Evolutionary conservation across 2,888 invertebrate species (phyloP).

Genomic region (Archaeoteleia sp.): DNA sequence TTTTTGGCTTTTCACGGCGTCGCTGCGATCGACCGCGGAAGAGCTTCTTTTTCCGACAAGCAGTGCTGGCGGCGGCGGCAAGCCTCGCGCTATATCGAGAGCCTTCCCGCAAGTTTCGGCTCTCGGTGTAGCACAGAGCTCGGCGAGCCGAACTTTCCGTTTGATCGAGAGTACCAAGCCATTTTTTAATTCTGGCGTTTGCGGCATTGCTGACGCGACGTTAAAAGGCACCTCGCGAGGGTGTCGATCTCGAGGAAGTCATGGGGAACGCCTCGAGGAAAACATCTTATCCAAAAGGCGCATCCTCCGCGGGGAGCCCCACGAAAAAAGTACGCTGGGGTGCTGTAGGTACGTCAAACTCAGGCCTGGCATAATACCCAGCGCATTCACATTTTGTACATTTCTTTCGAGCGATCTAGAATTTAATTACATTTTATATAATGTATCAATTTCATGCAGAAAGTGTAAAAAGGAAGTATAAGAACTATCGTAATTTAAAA

Average conservation of each 20-base stretch:
- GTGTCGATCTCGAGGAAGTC: slow-evolving; percentile 38
- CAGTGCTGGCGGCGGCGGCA: slow-evolving; percentile 44
- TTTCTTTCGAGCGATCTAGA: too few relatives aligned
- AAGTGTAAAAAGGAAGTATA: too few relatives aligned
- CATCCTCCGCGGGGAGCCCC: slow-evolving; percentile 76
- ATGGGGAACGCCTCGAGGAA: slow-evolving; percentile 83
- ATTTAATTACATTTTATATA: too few relatives aligned
- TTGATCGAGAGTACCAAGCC: slow-evolving; percentile 16
- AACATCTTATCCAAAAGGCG: slow-evolving; percentile 76
- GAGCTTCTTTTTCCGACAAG: slow-evolving; percentile 43
- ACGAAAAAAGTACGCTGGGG: slow-evolving; percentile 88
- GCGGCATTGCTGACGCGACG: background rate
- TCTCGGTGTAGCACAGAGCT: slow-evolving; percentile 30
- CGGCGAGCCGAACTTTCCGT: slow-evolving; percentile 13
- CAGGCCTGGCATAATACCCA: slow-evolving; percentile 5
- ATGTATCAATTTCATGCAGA: too few relatives aligned
- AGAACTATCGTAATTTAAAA: too few relatives aligned
- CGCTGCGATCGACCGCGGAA: slow-evolving; percentile 59
- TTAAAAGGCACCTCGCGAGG: background rate
- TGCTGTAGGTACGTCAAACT: slow-evolving; percentile 80
- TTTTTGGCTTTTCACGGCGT: slow-evolving; percentile 29
- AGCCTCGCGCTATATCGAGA: slow-evolving; percentile 65
- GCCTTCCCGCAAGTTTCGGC: slow-evolving; percentile 48
- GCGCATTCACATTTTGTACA: too few relatives aligned
- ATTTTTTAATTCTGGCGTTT: slow-evolving; percentile 6